These are phyloP conservation scores for Crepidodera aurea DNA, from an alignment of 2,888 invertebrate genomes.

Conservation along the genomic window DNA sequence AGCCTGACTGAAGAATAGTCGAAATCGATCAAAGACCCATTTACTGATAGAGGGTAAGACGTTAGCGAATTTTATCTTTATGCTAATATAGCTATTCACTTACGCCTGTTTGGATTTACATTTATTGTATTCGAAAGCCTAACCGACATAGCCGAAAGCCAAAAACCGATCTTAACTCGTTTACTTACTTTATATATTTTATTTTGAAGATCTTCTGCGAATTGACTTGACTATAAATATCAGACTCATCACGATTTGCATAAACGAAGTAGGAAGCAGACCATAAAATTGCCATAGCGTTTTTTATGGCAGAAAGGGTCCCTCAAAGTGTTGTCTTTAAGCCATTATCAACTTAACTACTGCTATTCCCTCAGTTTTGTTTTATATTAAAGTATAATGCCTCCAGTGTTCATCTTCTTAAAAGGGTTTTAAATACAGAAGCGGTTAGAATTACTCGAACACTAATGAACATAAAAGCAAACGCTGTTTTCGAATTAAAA, in stretches of 20 bases:
- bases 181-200: no score
- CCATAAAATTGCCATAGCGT: not conserved
- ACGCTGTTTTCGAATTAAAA: not conserved
- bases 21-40: no score
- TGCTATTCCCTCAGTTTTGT: not conserved
- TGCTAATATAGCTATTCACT: no score
- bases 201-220: no score
- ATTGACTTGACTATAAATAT: not conserved
- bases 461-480: constrained; percentile 4
- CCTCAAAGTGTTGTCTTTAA: not conserved
- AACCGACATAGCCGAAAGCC: no score
- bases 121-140: no score
- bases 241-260: not conserved
- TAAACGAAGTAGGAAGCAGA: not conserved
- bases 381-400: not conserved
- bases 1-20: no score
- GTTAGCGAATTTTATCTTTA: no score
- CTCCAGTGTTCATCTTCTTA: not conserved
- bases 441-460: not conserved
- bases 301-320: not conserved
- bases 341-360: not conserved
- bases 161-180: no score
- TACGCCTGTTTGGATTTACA: no score
- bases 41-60: no score
- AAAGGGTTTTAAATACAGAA: constrained; percentile 1